Conservation (phyloP, 2,113 vertebrate genomes). For the Solea solea region DNA sequence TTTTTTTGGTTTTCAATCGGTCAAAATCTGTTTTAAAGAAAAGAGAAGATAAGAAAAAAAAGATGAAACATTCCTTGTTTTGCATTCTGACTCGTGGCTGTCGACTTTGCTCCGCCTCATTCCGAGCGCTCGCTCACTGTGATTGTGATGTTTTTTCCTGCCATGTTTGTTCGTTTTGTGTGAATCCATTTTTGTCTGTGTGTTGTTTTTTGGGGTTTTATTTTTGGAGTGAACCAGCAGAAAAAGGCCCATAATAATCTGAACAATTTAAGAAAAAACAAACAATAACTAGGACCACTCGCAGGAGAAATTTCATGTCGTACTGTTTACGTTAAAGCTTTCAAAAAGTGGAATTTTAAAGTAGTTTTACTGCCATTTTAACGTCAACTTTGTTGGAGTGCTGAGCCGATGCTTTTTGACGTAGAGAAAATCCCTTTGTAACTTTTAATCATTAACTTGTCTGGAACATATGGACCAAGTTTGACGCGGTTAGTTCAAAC, state of each 20-base stretch:
- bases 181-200: slow-evolving; percentile 41
- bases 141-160: slow-evolving; percentile 63
- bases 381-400: too few species aligned
- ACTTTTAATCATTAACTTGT: too few species aligned
- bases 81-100: slow-evolving; percentile 18
- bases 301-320: too few species aligned
- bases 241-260: slow-evolving; percentile 25
- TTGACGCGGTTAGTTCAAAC: too few species aligned
- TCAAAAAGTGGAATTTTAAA: too few species aligned
- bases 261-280: not conserved
- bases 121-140: slow-evolving; percentile 28
- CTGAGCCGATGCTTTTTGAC: too few species aligned
- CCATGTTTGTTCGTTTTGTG: slow-evolving; percentile 57
- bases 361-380: too few species aligned
- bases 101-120: slow-evolving; percentile 32
- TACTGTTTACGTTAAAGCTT: too few species aligned
- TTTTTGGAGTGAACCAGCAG: slow-evolving; percentile 52
- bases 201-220: not conserved
- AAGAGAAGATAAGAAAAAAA: slow-evolving; percentile 8
- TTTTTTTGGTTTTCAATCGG: slow-evolving; percentile 47
- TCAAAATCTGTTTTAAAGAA: slow-evolving; percentile 26
- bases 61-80: slow-evolving; percentile 30
- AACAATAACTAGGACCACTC: slow-evolving; percentile 1
- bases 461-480: too few species aligned
- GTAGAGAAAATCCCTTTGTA: too few species aligned